These are phyloP conservation scores for Carettochelys insculpta DNA, from an alignment of 2,113 vertebrate genomes.

Conservation along the genomic window DNA sequence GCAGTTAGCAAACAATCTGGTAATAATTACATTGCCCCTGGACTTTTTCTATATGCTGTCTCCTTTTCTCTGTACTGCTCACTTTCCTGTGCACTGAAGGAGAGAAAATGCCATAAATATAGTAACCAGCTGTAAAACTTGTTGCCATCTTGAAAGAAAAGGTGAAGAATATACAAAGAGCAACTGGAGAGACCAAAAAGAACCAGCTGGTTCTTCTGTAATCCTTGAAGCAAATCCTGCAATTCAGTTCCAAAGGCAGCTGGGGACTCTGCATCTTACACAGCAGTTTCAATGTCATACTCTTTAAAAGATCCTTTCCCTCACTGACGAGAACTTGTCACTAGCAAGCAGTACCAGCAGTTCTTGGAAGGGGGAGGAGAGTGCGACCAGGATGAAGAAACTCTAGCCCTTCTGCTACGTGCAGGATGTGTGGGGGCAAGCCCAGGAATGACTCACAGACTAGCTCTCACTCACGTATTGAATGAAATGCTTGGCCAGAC, in stretches of 20 bases:
- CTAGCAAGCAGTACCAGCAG: accelerated
- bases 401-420: background rate
- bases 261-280: too few species aligned
- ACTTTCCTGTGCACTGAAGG: background rate
- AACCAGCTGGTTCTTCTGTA: conserved; percentile 48
- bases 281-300: background rate
- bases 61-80: background rate
- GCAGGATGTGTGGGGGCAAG: conserved; percentile 10
- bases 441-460: background rate
- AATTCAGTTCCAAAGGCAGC: conserved; percentile 38
- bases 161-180: conserved; percentile 27
- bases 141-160: conserved; percentile 62
- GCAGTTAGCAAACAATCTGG: background rate
- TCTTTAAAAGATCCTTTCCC: background rate
- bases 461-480: background rate
- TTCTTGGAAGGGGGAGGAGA: background rate
- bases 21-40: background rate
- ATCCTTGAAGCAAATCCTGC: conserved; percentile 59
- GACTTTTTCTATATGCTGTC: conserved; percentile 17
- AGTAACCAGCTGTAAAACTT: conserved; percentile 6
- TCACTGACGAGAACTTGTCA: too few species aligned
- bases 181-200: background rate
- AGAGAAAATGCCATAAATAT: background rate
- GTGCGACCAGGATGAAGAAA: background rate
- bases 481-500: background rate